A percentile compares a stretch with the other conserved stretches of the same genome.
phyloP scores from a whole-genome alignment of 2,797 vertebrate genomes.

The Sibirionetta formosa region DNA sequence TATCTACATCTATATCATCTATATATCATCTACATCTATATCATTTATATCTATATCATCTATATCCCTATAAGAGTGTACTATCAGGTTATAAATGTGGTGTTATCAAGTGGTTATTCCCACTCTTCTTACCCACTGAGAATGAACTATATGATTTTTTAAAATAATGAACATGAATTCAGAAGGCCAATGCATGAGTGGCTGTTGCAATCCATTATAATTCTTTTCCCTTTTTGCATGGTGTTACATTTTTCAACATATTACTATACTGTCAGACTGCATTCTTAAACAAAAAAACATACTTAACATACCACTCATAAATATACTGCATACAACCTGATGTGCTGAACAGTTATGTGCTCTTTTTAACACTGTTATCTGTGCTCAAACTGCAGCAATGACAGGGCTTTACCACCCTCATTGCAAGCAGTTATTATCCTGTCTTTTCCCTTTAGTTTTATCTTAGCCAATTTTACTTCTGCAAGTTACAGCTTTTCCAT shows the following conservation, averaged over 20 bases:
- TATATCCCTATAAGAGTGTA: neutral
- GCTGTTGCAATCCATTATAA: neutral
- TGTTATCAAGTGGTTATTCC: neutral
- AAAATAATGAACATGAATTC: neutral
- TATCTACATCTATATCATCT: too few species aligned
- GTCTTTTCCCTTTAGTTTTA: neutral
- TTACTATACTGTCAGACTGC: neutral
- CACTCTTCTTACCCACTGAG: neutral
- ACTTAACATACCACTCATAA: neutral
- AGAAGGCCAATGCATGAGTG: neutral
- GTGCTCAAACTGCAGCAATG: neutral
- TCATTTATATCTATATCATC: rapidly evolving
- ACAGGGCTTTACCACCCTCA: neutral
- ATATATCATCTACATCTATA: too few species aligned
- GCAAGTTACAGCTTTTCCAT: neutral
- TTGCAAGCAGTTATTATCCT: neutral
- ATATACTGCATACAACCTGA: neutral
- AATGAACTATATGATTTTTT: rapidly evolving
- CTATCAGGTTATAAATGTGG: neutral
- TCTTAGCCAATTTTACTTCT: neutral
- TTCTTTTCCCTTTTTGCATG: neutral
- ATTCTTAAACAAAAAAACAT: neutral
- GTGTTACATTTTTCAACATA: neutral
- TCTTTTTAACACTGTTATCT: neutral
- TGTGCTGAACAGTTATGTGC: neutral